These are phyloP conservation scores for Periophthalmus magnuspinnatus DNA, from an alignment of 2,797 vertebrate genomes.

Conservation along the genomic window DNA sequence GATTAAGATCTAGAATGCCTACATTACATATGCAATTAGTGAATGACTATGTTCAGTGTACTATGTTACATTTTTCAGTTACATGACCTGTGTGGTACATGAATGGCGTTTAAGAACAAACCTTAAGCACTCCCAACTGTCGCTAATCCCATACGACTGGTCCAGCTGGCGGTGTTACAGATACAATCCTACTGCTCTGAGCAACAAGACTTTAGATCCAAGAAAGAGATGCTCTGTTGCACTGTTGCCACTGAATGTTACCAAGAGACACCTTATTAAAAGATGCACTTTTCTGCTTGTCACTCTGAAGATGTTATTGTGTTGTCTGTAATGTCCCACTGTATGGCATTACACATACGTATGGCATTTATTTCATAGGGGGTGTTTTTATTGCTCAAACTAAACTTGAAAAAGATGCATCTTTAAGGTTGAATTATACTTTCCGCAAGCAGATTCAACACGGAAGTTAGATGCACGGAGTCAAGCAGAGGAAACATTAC, in stretches of 20 bases:
- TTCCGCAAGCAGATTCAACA: too few relatives aligned
- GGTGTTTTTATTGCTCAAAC: too few relatives aligned
- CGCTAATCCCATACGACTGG: background rate
- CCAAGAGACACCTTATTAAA: background rate
- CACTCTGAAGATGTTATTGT: too few relatives aligned
- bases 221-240: background rate
- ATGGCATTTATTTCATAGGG: too few relatives aligned
- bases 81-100: background rate
- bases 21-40: background rate
- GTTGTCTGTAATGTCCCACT: too few relatives aligned
- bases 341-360: too few relatives aligned
- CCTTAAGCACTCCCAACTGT: background rate
- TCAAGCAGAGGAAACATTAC: too few relatives aligned
- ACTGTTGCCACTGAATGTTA: background rate
- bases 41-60: background rate
- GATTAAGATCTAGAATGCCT: background rate
- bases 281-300: too few relatives aligned
- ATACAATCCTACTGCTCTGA: background rate
- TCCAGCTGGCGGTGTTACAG: background rate
- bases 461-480: too few relatives aligned
- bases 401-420: too few relatives aligned
- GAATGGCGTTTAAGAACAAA: background rate
- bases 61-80: background rate
- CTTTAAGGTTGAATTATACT: too few relatives aligned
- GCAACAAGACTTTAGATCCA: background rate